Conservation (phyloP, 2,113 vertebrate genomes). For the Tetrax tetrax region DNA sequence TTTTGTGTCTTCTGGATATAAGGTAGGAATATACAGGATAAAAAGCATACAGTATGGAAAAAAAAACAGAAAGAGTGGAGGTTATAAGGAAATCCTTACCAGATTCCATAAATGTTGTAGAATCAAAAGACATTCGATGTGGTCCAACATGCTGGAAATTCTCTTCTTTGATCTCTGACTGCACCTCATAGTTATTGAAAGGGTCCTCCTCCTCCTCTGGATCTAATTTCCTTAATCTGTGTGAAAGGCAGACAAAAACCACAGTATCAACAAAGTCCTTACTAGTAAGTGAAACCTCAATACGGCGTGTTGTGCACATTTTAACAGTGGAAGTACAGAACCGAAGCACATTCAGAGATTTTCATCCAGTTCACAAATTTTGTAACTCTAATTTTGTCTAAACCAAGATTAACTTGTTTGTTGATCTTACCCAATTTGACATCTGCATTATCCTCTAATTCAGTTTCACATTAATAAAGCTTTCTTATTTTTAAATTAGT, state of each 20-base stretch:
- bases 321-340: neutral
- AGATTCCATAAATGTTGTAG: slow-evolving; percentile 87
- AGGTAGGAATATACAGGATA: neutral
- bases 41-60: neutral
- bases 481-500: neutral
- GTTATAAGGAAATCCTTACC: slow-evolving; percentile 72
- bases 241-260: neutral
- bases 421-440: neutral
- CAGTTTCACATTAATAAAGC: neutral
- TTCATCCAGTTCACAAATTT: neutral
- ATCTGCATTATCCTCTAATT: neutral
- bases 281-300: neutral
- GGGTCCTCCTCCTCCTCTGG: slow-evolving; percentile 92
- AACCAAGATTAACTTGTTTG: neutral
- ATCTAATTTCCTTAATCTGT: slow-evolving; percentile 90
- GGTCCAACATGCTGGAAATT: slow-evolving; percentile 77
- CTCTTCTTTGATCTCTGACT: slow-evolving; percentile 83
- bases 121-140: slow-evolving; percentile 78
- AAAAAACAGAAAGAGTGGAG: neutral
- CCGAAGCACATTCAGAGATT: neutral
- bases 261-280: neutral
- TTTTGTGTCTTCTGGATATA: neutral
- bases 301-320: neutral
- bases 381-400: neutral
- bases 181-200: slow-evolving; percentile 86